A percentile compares a stretch with the other conserved stretches of the same genome.
These are phyloP conservation scores for Autographa pulchrina DNA, from an alignment of 2,888 invertebrate species.

Conservation along the genomic window DNA sequence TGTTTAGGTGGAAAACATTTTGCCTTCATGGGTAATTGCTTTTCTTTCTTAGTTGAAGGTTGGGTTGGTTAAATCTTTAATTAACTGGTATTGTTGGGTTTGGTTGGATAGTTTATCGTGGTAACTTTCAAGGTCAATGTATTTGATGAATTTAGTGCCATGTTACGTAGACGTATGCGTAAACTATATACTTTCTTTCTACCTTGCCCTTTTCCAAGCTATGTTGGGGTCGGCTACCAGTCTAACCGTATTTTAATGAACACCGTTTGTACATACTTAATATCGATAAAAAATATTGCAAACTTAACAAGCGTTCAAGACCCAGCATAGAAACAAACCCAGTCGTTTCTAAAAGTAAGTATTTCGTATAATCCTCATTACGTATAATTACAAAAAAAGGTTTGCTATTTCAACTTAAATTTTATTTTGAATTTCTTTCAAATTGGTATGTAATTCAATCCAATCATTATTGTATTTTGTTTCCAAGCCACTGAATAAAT, in stretches of 20 bases:
- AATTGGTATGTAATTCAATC: background rate
- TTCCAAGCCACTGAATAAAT: no score
- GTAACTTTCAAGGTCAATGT: background rate
- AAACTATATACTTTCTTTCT: background rate
- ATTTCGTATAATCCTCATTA: background rate
- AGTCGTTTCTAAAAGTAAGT: background rate
- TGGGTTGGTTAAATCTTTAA: background rate
- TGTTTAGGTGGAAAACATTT: conserved; percentile 1
- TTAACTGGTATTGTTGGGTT: background rate
- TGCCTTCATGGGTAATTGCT: conserved; percentile 3
- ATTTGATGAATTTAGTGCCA: background rate
- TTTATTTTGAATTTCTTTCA: background rate
- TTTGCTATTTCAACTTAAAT: background rate
- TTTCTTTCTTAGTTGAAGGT: background rate
- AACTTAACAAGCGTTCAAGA: no score
- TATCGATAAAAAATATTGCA: no score
- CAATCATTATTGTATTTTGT: background rate
- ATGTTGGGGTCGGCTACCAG: background rate
- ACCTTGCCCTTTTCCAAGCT: background rate
- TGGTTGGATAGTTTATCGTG: background rate
- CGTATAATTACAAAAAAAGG: background rate
- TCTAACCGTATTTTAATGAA: background rate
- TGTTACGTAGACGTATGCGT: background rate
- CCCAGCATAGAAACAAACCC: no score
- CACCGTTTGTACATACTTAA: no score